Conservation (phyloP, 2,888 invertebrate genomes). For the Acrobasis suavella region DNA sequence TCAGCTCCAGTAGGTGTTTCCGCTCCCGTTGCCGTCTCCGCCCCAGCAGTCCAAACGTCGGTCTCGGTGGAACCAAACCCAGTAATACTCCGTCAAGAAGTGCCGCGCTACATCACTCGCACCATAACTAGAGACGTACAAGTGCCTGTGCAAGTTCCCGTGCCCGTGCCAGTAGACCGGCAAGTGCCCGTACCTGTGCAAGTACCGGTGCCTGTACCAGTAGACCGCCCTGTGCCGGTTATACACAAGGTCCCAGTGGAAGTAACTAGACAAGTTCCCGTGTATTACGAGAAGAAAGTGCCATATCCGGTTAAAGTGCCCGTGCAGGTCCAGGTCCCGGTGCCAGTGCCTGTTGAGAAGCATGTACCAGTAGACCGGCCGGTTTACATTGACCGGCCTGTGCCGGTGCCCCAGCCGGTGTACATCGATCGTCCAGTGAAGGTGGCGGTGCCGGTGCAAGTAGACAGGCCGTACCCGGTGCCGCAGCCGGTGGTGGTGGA, state of each 20-base stretch:
- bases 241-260: constrained; percentile 79
- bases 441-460: constrained; percentile 83
- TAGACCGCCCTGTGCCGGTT: constrained; percentile 78
- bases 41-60: constrained; percentile 61
- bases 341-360: constrained; percentile 82
- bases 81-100: constrained; percentile 70
- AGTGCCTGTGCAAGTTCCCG: constrained; percentile 74
- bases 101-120: constrained; percentile 70
- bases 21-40: constrained; percentile 33
- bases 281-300: constrained; percentile 74
- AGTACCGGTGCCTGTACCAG: constrained; percentile 78
- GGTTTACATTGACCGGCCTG: constrained; percentile 81
- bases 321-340: constrained; percentile 80
- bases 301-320: constrained; percentile 80
- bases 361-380: constrained; percentile 83
- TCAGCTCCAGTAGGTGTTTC: constrained; percentile 44
- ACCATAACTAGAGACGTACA: constrained; percentile 73
- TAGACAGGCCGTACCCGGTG: constrained; percentile 78
- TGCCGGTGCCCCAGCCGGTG: constrained; percentile 77
- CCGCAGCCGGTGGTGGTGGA: constrained; percentile 64
- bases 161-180: constrained; percentile 74
- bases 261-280: constrained; percentile 72
- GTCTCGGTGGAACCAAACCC: constrained; percentile 70
- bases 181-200: constrained; percentile 76
- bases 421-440: constrained; percentile 80